A percentile compares a stretch with the other conserved stretches of the same genome.
Conservation (phyloP, 2,888 invertebrate genomes). For the Epiperipatus broadwayi region DNA sequence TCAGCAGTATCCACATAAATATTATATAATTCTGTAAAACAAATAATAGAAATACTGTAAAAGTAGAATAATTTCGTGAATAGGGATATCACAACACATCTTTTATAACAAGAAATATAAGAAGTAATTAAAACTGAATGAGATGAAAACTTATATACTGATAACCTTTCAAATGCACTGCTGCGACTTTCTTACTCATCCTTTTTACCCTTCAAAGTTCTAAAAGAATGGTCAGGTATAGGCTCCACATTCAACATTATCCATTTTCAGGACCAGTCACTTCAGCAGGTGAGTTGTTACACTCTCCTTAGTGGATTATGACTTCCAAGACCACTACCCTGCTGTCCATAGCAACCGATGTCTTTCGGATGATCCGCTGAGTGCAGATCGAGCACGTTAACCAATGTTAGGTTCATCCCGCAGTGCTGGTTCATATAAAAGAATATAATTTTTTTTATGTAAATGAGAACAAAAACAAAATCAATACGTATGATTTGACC, state of each 20-base stretch:
- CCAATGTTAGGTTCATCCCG: conserved; percentile 53
- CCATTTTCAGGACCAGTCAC: conserved; percentile 45
- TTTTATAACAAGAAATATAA: too few relatives aligned
- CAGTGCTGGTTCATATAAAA: conserved; percentile 61
- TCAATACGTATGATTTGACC: too few relatives aligned
- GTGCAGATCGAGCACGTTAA: conserved; percentile 45
- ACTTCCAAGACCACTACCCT: conserved; percentile 57
- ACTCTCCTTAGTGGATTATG: conserved; percentile 44
- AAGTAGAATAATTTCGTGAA: too few relatives aligned
- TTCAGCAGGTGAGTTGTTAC: conserved; percentile 44
- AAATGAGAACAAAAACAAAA: too few relatives aligned
- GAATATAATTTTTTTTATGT: too few relatives aligned
- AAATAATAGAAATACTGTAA: too few relatives aligned
- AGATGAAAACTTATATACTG: too few relatives aligned
- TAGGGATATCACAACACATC: too few relatives aligned
- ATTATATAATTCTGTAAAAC: too few relatives aligned
- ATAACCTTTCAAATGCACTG: conserved; percentile 41
- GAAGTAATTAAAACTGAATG: too few relatives aligned
- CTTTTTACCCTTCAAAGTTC: too few relatives aligned
- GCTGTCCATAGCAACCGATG: conserved; percentile 45
- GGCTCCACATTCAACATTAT: conserved; percentile 40
- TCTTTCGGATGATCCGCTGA: conserved; percentile 41
- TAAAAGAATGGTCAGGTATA: conserved; percentile 31
- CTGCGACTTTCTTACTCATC: conserved; percentile 39
- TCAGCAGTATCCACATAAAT: too few relatives aligned